phyloP scores from a whole-genome alignment of 2,888 invertebrate species.

The Eucriotettix oculatus region DNA sequence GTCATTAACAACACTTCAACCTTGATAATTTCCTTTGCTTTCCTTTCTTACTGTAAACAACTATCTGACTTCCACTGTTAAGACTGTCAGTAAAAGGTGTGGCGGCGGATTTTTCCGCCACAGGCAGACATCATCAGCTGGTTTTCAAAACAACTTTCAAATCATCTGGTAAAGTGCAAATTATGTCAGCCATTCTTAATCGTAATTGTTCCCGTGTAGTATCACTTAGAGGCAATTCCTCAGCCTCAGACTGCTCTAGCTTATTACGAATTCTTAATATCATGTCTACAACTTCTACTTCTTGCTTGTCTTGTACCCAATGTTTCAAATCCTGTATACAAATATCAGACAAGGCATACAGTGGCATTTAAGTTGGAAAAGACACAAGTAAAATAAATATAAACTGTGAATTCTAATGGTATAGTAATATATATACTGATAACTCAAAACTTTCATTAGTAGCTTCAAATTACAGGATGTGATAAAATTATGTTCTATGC shows the following conservation, averaged over 20 bases:
- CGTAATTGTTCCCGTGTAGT: conserved; percentile 30
- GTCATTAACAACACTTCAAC: not conserved
- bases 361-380: no score
- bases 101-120: not conserved
- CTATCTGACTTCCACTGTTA: not conserved
- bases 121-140: conserved; percentile 15
- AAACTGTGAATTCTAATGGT: no score
- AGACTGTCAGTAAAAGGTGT: not conserved
- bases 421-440: no score
- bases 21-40: not conserved
- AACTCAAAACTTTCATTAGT: no score
- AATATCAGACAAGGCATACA: conserved; percentile 3
- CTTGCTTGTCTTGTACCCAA: conserved; percentile 84
- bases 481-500: no score
- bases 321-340: conserved; percentile 60
- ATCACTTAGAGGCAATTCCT: conserved; percentile 38
- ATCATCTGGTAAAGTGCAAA: conserved; percentile 72
- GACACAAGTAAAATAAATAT: no score
- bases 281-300: conserved; percentile 96
- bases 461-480: no score
- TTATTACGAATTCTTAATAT: conserved; percentile 83
- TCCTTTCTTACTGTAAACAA: not conserved
- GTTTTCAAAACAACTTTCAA: conserved; percentile 54
- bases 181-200: conserved; percentile 57
- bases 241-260: conserved; percentile 44